Evolutionary conservation across 2,113 vertebrate genomes (phyloP), one percentile per base, ranked within the genome.

Genomic region (Nothoprocta perdicaria): DNA sequence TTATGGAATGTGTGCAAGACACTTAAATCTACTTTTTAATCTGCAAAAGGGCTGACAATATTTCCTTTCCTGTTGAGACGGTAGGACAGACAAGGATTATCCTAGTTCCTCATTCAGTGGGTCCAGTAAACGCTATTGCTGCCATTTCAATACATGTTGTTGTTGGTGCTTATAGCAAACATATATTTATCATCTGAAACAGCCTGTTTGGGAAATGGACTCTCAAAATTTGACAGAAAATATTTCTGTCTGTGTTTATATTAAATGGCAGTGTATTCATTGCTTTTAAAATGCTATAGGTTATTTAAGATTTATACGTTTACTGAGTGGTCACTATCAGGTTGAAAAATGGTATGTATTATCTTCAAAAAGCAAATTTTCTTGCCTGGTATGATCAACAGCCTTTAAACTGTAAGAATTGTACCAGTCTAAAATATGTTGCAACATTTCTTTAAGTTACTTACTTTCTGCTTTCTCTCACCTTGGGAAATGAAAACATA

Each of bases 281-380:
- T 68, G 80, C 90, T 88, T 92, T 79, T 89, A 92, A 95, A 95
- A 90, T 41, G 95, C 94, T 94, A 65, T 72, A 76, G 80, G 69
- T 66, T 90, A 43, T 94, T 95, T 95, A 81, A 93, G 95, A 95
- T 95, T 96, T 95, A 95, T 95, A 79, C 7, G 12, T 93, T 93
- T 74, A 53, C 90, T 41, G 92, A 93, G 88, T 93, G 95, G 95
- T 95, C 93, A 93, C 93, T 95, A 94, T 95, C 92, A 95, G 86
- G 86, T 89, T 96, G 95, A 96, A 95, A 96, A 95, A 96, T 96
- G 83, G n/a, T 80, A 63, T 73, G 92, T 93, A 90, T 95, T 94
- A 95, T 96, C 93, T 95, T 81, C 94, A 94, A 95, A 35, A 96
- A 96, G 93, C 92, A 96, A 95, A 95, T 96, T 94, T 94, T 86